Conservation (phyloP, 92 coral and sea anemone genomes). For the Palythoa grandis region DNA sequence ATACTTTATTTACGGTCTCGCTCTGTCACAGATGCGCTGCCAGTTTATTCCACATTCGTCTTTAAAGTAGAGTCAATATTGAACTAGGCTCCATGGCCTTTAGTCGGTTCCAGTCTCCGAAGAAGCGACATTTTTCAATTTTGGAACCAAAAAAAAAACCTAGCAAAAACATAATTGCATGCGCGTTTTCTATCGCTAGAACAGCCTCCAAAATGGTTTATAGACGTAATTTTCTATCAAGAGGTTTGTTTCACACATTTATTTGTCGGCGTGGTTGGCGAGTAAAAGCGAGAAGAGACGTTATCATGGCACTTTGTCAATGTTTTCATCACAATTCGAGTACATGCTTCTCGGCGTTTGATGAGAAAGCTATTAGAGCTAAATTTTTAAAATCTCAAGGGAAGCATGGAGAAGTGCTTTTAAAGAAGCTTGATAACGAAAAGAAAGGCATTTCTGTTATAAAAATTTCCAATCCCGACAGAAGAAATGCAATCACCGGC, state of each 20-base stretch:
- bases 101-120: constrained; percentile 8
- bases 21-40: no score
- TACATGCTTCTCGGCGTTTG: constrained; percentile 21
- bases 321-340: neutral
- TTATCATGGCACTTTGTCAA: neutral
- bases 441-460: constrained; percentile 70
- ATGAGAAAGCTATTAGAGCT: constrained; percentile 60
- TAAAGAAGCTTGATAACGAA: constrained; percentile 46
- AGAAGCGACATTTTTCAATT: neutral
- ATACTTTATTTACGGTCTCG: no score
- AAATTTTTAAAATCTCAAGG: constrained; percentile 61
- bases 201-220: neutral
- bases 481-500: constrained; percentile 88
- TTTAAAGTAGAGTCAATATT: neutral
- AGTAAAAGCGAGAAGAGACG: neutral
- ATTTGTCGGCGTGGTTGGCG: neutral
- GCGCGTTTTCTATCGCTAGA: neutral
- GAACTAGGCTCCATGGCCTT: neutral
- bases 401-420: constrained; percentile 64
- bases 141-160: neutral
- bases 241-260: neutral
- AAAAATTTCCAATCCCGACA: constrained; percentile 67
- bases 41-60: no score
- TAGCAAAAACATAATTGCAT: neutral
- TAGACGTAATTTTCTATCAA: neutral